Base-by-base conservation (phyloP, 1,140 invertebrate species). In the Ooceraea biroi region DNA sequence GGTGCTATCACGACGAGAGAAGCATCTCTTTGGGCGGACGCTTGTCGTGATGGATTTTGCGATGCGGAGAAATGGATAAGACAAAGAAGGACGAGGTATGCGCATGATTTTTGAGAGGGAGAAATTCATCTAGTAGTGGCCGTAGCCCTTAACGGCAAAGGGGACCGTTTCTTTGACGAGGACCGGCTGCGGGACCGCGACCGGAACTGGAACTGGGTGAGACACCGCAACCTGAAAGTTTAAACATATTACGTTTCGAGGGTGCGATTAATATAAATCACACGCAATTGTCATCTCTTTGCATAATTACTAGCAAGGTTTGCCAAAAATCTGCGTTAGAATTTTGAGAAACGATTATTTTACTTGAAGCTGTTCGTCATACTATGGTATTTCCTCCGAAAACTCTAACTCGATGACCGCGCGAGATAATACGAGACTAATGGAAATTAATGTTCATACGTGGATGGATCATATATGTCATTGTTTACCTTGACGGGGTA, bases 401-500 rank as follows among this genome's bases (percentile, higher is more conserved):
- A n/a, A n/a, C n/a, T n/a, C n/a, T n/a, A n/a, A n/a, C n/a, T n/a
- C n/a, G n/a, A n/a, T n/a, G n/a, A n/a, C n/a, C n/a, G n/a, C n/a
- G n/a, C n/a, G n/a, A n/a, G n/a, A n/a, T n/a, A n/a, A n/a, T n/a
- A n/a, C n/a, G n/a, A n/a, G n/a, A n/a, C n/a, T n/a, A n/a, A n/a
- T n/a, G n/a, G n/a, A n/a, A n/a, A n/a, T n/a, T n/a, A n/a, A n/a
- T n/a, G n/a, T n/a, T n/a, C n/a, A n/a, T n/a, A n/a, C n/a, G n/a
- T n/a, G n/a, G n/a, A n/a, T n/a, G n/a, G 36, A 36, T 36, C n/a
- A 36, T 7, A 7, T 36, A 36, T 3, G 36, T 50, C 19, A 73
- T 19, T 22, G 85, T 83, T 88, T 82, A 94, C 93, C 91, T 94
- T 92, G 71, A 94, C 93, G 63, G 94, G 94, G 90, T 93, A 94